These are phyloP conservation scores for Linurgus olivaceus DNA, from an alignment of 2,797 vertebrate species.

Conservation along the genomic window DNA sequence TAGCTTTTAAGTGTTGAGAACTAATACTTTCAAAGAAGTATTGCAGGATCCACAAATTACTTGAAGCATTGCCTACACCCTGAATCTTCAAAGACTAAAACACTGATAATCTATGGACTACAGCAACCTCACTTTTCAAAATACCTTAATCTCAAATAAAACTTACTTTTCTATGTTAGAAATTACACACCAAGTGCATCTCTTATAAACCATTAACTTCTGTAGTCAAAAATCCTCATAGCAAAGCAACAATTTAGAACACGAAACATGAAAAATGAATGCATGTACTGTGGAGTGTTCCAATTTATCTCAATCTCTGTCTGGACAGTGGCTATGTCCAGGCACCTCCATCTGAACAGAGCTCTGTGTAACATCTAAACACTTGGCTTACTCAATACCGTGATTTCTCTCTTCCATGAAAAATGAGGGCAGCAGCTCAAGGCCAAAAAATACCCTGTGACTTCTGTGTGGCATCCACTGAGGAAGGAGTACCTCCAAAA, in stretches of 20 bases:
- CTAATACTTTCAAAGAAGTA: not conserved
- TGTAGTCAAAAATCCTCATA: not conserved
- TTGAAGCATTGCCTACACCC: fast-evolving
- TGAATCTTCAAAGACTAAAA: not conserved
- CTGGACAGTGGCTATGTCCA: not conserved
- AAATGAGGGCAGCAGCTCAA: not conserved
- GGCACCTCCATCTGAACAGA: not conserved
- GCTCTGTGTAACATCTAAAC: fast-evolving
- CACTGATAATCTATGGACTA: not conserved
- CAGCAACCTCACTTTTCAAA: not conserved
- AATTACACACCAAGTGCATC: not conserved
- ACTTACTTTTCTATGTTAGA: not conserved
- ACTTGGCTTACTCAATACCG: not conserved
- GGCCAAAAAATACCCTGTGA: not conserved
- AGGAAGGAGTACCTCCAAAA: not conserved
- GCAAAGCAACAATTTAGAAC: not conserved
- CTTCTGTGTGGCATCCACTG: no score
- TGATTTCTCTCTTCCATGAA: not conserved
- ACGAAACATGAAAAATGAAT: not conserved
- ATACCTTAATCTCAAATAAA: not conserved
- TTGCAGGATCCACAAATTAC: not conserved
- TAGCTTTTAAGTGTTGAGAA: not conserved
- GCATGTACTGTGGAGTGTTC: not conserved
- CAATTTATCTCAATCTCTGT: not conserved
- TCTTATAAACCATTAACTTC: not conserved